Evolutionary conservation across 1,140 invertebrate species (phyloP).

Genomic region (Pararge aegeria): DNA sequence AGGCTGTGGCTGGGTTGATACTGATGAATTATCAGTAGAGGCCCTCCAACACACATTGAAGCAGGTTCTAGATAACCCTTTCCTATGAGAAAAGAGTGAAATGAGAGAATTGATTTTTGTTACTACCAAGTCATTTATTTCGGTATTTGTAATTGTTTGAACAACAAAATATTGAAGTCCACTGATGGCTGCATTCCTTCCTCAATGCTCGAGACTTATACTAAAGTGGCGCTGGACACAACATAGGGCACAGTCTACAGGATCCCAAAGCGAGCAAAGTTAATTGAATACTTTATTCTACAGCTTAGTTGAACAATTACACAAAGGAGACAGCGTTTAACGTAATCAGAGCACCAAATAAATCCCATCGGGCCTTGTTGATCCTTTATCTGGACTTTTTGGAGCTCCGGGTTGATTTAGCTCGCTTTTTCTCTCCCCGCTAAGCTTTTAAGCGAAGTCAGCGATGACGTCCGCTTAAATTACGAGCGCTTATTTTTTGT

Average conservation of each 20-base stretch:
- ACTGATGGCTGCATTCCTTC: no score
- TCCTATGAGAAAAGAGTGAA: no score
- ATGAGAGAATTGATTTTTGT: no score
- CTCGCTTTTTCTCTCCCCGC: neutral
- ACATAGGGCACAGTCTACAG: no score
- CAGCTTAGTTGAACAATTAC: neutral
- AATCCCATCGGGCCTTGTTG: conserved; percentile 8
- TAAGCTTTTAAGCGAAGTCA: neutral
- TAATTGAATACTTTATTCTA: neutral
- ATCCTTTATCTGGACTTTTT: conserved; percentile 15
- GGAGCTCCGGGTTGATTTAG: conserved; percentile 12
- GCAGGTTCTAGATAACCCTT: no score
- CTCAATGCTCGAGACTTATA: neutral
- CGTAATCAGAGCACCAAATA: conserved; percentile 14
- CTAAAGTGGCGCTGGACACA: no score
- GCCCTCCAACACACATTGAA: no score
- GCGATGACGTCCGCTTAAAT: conserved; percentile 1
- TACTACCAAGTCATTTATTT: no score
- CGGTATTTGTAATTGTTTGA: no score
- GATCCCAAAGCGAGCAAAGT: neutral
- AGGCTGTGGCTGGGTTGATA: no score
- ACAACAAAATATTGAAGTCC: no score
- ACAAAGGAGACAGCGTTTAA: conserved; percentile 4
- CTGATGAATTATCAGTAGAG: no score
- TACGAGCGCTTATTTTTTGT: neutral